These are phyloP conservation scores for Philonicus albiceps DNA, from an alignment of 2,888 invertebrate species.

Conservation along the genomic window DNA sequence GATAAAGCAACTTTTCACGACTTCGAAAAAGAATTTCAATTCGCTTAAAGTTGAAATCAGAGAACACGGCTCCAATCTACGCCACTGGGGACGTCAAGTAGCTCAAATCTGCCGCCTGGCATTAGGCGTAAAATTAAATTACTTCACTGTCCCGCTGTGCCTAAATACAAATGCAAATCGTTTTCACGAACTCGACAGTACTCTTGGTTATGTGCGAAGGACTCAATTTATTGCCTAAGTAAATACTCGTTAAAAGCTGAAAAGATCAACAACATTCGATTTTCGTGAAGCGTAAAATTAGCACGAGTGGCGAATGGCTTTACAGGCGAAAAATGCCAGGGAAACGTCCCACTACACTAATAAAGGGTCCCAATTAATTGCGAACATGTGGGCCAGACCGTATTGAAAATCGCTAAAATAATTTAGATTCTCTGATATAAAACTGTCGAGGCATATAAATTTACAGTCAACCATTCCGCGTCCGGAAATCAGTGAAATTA, in stretches of 20 bases:
- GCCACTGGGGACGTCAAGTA: neutral
- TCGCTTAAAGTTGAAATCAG: neutral
- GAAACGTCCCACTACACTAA: neutral
- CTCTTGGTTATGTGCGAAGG: neutral
- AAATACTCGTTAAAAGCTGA: slow-evolving; percentile 30
- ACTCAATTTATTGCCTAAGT: slow-evolving; percentile 21
- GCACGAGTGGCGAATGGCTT: neutral
- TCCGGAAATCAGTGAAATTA: neutral
- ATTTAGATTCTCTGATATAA: neutral
- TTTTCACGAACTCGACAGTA: neutral
- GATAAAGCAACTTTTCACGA: neutral
- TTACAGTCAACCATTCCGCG: neutral
- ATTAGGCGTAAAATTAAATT: neutral
- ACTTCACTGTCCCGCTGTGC: neutral
- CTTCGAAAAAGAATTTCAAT: neutral
- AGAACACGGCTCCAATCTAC: neutral
- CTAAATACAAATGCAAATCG: neutral
- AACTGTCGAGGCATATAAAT: neutral
- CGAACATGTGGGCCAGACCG: neutral
- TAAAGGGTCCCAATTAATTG: neutral
- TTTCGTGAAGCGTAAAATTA: slow-evolving; percentile 12
- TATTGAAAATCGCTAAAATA: neutral
- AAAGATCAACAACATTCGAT: slow-evolving; percentile 23
- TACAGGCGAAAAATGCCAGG: neutral
- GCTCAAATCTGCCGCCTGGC: neutral